Evolutionary conservation across 2,888 invertebrate species (phyloP), one percentile per base, ranked within the genome.

Genomic region (Torymus aiolomorphi): DNA sequence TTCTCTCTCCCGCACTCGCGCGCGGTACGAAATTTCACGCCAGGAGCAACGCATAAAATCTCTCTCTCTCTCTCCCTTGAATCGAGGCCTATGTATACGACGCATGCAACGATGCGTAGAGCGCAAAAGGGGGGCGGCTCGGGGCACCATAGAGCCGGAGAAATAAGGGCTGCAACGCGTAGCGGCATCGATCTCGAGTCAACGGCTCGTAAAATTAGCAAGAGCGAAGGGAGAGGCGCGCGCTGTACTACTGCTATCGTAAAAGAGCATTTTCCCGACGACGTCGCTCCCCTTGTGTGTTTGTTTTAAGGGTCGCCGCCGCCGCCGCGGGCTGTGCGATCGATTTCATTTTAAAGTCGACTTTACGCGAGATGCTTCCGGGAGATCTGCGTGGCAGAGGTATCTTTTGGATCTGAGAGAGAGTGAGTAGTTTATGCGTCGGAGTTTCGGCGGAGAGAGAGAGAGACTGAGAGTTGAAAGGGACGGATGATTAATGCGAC

Each of bases 191-290:
- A 89, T 89, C 87, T 87, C 76, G 86, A 89, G 89, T 89, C 89
- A 89, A 89, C 89, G 89, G 88, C 87, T 89, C 89, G 90, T 89
- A 89, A 90, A 90, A 89, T 89, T 89, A 88, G 87, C 84, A 82
- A 52, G 49, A 63, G 16, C 59, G 59, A 18, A 59, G 42, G 10
- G 69, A 52, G n/a, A 14, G n/a, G 51, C 16, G 18, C 11, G 18
- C 2, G 14, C 1, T 2, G 4, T 0, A 11, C 10, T 11, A 14
- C 49, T 31, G 4, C 10, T 72, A 24, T 10, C 18, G 57, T 14
- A 18, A 5, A n/a, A 12, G 24, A 54, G 49, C 57, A 42, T 42
- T 42, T 42, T 42, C 42, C 42, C 42, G 42, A 8, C 42, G 42
- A 42, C 42, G 42, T 42, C 42, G 42, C 5, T 8, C 42, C 42